Evolutionary conservation across 2,113 vertebrate species (phyloP), one percentile per base, ranked within the genome.

Genomic region (Gopherus evgoodei): DNA sequence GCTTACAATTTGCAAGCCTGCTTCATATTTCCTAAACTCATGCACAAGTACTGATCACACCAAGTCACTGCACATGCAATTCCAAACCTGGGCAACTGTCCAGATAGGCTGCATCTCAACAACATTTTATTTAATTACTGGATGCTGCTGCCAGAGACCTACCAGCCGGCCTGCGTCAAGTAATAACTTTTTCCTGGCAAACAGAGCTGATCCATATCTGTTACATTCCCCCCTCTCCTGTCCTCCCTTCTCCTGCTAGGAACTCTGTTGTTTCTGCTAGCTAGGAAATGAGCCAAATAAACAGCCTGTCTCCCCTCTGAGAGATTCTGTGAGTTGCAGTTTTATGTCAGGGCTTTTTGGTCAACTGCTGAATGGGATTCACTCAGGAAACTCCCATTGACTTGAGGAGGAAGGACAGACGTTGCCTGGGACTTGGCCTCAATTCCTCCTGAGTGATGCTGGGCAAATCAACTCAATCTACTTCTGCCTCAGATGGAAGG

Each of bases 111-210:
- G 24, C 87, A 50, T 38, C 57, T 83, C 87, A 9, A 72, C 42
- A 86, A 87, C 2, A n/a, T 8, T 54, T 91, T 13, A 79, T 88
- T 88, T 44, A 16, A 90, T 92, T 93, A 91, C 14, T 13, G 56
- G 19, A 53, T 54, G 79, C 53, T 16, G 2, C 3, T 44, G 35
- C 13, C 81, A 79, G 44, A 80, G 1, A 72, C 27, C 5, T 7
- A 29, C 21, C 25, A 80, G 47, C 44, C 56, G 1, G 87, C 49
- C 56, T 12, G 56, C 9, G 75, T 86, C 57, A 49, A 47, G 5
- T 11, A 42, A 94, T 81, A 75, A 25, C 17, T 92, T 80, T 38
- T 85, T 85, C 49, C 88, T 93, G 78, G 81, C 35, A 59, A 83
- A 89, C 4, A 78, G 29, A 90, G 56, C 12, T 2, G 27, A 38